Evolutionary conservation across 2,888 invertebrate genomes (phyloP), one percentile per base, ranked within the genome.

Genomic region (Ypsolopha sequella): DNA sequence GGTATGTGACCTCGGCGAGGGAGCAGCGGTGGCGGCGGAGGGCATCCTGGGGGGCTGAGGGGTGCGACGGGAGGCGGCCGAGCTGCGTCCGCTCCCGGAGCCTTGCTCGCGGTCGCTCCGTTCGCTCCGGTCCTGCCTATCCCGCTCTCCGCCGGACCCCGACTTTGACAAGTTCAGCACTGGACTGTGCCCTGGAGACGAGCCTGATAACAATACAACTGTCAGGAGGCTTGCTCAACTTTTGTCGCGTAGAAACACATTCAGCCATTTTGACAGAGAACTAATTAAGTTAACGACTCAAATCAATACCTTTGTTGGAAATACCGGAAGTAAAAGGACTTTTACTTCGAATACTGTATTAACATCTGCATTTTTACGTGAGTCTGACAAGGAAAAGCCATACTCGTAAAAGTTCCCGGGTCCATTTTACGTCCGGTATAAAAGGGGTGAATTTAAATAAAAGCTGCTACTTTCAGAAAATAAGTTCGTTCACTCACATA

Each of bases 151-250:
- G 92, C 92, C 68, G 81, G 92, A 92, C 51, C 94, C 95, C 53
- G 94, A 95, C 84, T 96, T 96, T 52, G 96, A 96, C 54, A 97
- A 88, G 86, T 96, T 96, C 66, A 96, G 84, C 60, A 96, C 95
- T 56, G 96, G 96, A 91, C 96, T 96, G 87, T 95, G 95, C 52
- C 94, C 94, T 66, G 93, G 94, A 58, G 95, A 94, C 55, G 95
- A 95, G 62, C 92, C 93, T 93, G 87, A 11, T n/a, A n/a, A 46
- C 10, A 24, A 44, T 6, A 44, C 7, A 6, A 7, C 10, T 1
- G n/a, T n/a, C n/a, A 46, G 35, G 24, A 1, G 8, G 1, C n/a
- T 10, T 41, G 41, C 11, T 11, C 0, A 41, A 41, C n/a, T 7
- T 41, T 24, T 3, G 24, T 24, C 24, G 24, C 24, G 24, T 24